phyloP scores from a whole-genome alignment of 2,113 vertebrate species.

The Pachycephala philippinensis region DNA sequence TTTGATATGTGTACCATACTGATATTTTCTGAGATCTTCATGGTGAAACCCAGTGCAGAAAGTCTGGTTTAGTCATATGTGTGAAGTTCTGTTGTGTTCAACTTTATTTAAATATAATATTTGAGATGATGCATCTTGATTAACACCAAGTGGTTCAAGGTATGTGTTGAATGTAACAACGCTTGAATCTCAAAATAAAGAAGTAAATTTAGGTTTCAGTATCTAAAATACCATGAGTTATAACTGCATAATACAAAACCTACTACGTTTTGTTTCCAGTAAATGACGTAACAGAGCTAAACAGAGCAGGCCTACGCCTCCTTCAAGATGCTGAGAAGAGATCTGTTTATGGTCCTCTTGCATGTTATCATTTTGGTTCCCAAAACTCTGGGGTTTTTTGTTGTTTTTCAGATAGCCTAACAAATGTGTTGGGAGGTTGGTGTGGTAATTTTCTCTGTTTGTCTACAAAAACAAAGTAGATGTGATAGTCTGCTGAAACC shows the following conservation, averaged over 20 bases:
- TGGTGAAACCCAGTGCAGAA: neutral
- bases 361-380: neutral
- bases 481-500: conserved; percentile 16
- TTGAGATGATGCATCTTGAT: neutral
- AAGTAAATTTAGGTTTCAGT: neutral
- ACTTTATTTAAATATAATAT: neutral
- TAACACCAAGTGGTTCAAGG: neutral
- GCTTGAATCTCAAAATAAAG: neutral
- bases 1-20: neutral
- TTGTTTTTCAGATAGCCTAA: neutral
- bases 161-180: neutral
- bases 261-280: neutral
- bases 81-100: neutral
- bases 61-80: neutral
- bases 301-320: neutral
- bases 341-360: neutral
- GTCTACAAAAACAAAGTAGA: neutral
- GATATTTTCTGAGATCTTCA: neutral
- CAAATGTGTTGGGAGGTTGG: neutral
- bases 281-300: neutral
- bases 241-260: neutral
- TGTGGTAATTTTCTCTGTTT: neutral
- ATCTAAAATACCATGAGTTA: neutral
- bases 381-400: neutral
- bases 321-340: neutral